Evolutionary conservation across 2,113 vertebrate genomes (phyloP).

Genomic region (Sminthopsis crassicaudata): DNA sequence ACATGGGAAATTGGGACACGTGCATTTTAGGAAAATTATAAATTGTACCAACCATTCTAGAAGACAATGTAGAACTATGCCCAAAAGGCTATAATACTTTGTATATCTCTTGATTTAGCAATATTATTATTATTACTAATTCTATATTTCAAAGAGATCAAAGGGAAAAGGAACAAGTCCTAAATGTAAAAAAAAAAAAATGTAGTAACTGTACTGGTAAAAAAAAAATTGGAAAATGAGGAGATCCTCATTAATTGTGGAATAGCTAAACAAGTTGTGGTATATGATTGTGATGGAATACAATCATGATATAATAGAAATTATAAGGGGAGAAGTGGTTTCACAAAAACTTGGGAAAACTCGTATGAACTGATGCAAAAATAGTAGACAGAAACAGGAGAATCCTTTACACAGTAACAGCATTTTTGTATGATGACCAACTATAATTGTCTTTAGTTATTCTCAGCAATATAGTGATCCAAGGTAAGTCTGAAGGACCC

Average conservation of each 20-base stretch:
- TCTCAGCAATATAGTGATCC: not conserved
- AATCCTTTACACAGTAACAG: not conserved
- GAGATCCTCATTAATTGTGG: not conserved
- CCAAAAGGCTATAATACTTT: not conserved
- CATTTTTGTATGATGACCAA: not conserved
- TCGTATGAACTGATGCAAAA: not conserved
- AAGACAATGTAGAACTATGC: not conserved
- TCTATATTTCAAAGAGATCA: not conserved
- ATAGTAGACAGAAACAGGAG: not conserved
- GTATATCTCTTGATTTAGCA: not conserved
- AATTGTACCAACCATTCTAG: not conserved
- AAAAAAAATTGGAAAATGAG: not conserved
- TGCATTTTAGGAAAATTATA: not conserved
- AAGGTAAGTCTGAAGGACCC: not conserved
- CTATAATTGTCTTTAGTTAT: not conserved
- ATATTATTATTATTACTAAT: not conserved
- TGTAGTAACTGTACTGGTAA: no score
- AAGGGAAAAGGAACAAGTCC: not conserved
- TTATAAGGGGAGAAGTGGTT: not conserved
- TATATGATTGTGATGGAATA: not conserved
- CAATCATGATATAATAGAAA: not conserved
- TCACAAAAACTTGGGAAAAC: not conserved
- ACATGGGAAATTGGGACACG: not conserved
- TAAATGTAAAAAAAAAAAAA: no score
- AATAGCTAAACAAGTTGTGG: not conserved